A percentile compares a stretch with the other conserved stretches of the same genome.
Evolutionary conservation across 2,797 vertebrate species (phyloP).

Genomic region (Cephalopachus bancanus): DNA sequence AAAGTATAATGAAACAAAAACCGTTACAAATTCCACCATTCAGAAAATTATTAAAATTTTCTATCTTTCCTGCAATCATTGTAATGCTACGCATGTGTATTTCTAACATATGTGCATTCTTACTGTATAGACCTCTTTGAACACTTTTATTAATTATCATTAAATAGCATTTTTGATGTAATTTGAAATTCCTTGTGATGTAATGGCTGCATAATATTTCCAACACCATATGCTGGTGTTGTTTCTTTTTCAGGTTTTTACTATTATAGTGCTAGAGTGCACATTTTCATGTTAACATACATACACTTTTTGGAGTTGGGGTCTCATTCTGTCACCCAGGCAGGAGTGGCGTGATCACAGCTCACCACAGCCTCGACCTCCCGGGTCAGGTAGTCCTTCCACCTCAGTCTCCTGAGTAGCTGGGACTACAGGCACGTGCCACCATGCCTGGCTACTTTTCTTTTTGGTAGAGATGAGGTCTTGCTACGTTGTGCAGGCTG

Average conservation of each 20-base stretch:
- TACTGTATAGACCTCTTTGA: background rate
- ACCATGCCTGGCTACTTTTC: background rate
- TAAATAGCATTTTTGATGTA: background rate
- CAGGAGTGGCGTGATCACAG: background rate
- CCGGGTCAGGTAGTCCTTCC: background rate
- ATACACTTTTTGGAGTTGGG: background rate
- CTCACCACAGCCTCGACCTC: background rate
- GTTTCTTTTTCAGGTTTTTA: background rate
- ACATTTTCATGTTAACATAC: too few species aligned
- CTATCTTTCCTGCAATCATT: background rate
- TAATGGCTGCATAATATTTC: background rate
- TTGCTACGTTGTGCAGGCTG: background rate
- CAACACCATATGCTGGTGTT: accelerated
- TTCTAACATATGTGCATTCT: background rate
- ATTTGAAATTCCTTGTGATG: background rate
- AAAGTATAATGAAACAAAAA: background rate
- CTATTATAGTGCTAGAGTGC: too few species aligned
- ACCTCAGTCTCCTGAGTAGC: background rate
- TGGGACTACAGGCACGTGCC: background rate
- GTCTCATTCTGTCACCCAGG: background rate
- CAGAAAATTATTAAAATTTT: background rate
- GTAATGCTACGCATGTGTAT: background rate
- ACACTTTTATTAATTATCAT: background rate
- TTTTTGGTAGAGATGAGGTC: background rate
- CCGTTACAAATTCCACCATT: background rate